phyloP scores from a whole-genome alignment of 2,888 invertebrate species.

The Oegoconia quadripuncta region DNA sequence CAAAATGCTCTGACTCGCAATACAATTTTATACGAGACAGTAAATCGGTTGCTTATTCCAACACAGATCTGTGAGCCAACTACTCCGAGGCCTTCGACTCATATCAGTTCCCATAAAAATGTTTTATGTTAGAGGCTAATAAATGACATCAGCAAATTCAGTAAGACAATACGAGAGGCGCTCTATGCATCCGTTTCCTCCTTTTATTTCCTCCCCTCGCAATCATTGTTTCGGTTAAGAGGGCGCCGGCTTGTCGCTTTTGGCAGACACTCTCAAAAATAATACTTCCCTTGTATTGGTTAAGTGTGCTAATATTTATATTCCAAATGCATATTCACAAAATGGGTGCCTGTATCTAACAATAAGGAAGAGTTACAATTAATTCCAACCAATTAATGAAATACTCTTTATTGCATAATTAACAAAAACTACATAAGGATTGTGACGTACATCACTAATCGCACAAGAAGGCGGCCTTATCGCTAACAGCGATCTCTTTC shows the following conservation, averaged over 20 bases:
- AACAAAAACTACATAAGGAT: too few relatives aligned
- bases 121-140: slow-evolving; percentile 78
- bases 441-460: too few relatives aligned
- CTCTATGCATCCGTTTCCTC: slow-evolving; percentile 66
- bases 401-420: too few relatives aligned
- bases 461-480: too few relatives aligned
- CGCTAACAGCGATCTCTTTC: too few relatives aligned
- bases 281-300: slow-evolving; percentile 61
- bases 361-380: too few relatives aligned
- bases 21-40: slow-evolving; percentile 66
- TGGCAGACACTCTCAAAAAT: slow-evolving; percentile 53
- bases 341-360: slow-evolving; percentile 45
- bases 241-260: slow-evolving; percentile 65
- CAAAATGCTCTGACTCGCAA: slow-evolving; percentile 39
- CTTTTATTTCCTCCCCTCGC: slow-evolving; percentile 62
- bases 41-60: slow-evolving; percentile 67
- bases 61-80: slow-evolving; percentile 49
- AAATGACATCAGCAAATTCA: slow-evolving; percentile 78
- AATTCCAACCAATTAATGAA: too few relatives aligned
- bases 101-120: slow-evolving; percentile 76
- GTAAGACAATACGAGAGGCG: slow-evolving; percentile 75
- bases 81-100: slow-evolving; percentile 53
- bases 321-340: slow-evolving; percentile 48
- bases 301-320: slow-evolving; percentile 42
- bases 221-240: slow-evolving; percentile 67